Percentiles rank a stretch among this genome's conserved stretches.
Conservation (phyloP, 53 echinoderm and acorn worm genomes). For the Paelopatides confundens region DNA sequence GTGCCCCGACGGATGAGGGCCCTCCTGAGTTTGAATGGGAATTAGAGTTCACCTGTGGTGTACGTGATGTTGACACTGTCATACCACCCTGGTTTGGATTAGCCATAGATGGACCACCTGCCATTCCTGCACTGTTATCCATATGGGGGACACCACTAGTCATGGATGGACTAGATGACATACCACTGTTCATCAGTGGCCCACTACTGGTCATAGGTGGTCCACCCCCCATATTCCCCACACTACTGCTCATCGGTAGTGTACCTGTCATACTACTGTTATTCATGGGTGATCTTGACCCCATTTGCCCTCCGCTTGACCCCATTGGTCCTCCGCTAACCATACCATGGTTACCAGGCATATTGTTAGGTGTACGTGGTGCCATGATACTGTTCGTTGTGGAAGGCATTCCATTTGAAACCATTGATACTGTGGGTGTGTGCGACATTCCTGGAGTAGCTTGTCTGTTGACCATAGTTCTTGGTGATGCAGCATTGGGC, state of each 20-base stretch:
- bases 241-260: slow-evolving; percentile 23
- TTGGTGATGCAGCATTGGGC: slow-evolving; percentile 61
- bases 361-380: slow-evolving; percentile 76
- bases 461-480: slow-evolving; percentile 73
- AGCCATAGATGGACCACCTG: slow-evolving; percentile 11
- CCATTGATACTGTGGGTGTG: slow-evolving; percentile 66
- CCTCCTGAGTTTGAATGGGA: slow-evolving; percentile 50
- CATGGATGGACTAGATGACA: slow-evolving; percentile 13
- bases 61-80: not conserved
- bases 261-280: slow-evolving; percentile 32
- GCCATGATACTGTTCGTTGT: slow-evolving; percentile 53
- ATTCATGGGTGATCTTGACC: slow-evolving; percentile 34
- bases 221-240: not conserved
- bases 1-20: slow-evolving; percentile 27
- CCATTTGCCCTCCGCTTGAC: not conserved
- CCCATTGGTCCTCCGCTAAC: not conserved
- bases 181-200: slow-evolving; percentile 9
- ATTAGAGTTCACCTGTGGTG: slow-evolving; percentile 41
- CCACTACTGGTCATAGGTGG: slow-evolving; percentile 14
- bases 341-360: slow-evolving; percentile 62
- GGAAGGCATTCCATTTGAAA: slow-evolving; percentile 64
- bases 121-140: slow-evolving; percentile 40
- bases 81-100: slow-evolving; percentile 6
- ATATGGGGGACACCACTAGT: slow-evolving; percentile 30
- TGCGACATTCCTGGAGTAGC: slow-evolving; percentile 89